These are phyloP conservation scores for Troglohyphantes excavatus DNA, from an alignment of 2,888 invertebrate genomes.

Conservation along the genomic window DNA sequence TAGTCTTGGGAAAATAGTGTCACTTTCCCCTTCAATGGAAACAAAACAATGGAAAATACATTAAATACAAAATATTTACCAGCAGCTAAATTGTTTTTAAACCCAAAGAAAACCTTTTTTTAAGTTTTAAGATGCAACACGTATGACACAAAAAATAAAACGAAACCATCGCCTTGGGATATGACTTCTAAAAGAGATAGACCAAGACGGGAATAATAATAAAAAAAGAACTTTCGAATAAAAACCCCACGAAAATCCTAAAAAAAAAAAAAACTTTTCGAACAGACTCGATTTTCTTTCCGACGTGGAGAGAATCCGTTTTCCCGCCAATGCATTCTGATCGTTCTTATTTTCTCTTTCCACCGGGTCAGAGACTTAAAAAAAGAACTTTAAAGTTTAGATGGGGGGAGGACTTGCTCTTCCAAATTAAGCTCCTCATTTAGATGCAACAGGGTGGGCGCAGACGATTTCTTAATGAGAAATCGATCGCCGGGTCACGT, in stretches of 20 bases:
- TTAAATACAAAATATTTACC: too few relatives aligned
- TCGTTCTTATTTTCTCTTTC: slow-evolving; percentile 14
- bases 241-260: too few relatives aligned
- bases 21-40: too few relatives aligned
- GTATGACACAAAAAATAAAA: not conserved
- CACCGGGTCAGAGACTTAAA: too few relatives aligned
- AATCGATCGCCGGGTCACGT: slow-evolving; percentile 58
- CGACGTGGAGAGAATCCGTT: slow-evolving; percentile 44
- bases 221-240: too few relatives aligned
- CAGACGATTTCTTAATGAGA: slow-evolving; percentile 45
- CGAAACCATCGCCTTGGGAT: not conserved
- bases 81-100: too few relatives aligned
- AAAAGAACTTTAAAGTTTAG: not conserved
- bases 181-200: not conserved
- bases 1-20: too few relatives aligned
- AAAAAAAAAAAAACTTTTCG: not conserved
- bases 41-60: too few relatives aligned
- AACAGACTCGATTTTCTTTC: slow-evolving; percentile 35
- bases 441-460: slow-evolving; percentile 35
- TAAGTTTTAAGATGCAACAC: not conserved
- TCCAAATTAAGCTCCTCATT: slow-evolving; percentile 39
- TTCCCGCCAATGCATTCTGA: slow-evolving; percentile 35
- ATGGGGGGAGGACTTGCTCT: not conserved
- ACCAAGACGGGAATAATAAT: too few relatives aligned
- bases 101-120: too few relatives aligned